Conservation (phyloP, 2,888 invertebrate genomes). For the Homarus gammarus region DNA sequence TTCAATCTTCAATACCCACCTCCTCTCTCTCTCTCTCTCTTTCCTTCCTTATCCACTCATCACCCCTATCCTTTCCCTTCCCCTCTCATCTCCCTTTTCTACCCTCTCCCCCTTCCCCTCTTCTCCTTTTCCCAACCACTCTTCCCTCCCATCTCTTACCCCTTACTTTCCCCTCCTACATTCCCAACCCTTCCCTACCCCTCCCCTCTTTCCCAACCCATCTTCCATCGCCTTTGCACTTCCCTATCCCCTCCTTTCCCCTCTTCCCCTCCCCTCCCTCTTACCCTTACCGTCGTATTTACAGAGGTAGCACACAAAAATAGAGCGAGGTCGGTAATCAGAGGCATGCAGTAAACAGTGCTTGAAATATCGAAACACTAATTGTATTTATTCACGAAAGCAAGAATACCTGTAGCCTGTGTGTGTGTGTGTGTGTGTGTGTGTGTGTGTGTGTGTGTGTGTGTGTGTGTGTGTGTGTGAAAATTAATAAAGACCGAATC, state of each 20-base stretch:
- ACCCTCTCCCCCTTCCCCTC: neutral
- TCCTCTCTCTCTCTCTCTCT: neutral
- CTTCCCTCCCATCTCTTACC: too few relatives aligned
- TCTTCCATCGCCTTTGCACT: neutral
- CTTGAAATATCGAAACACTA: neutral
- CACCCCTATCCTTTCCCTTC: neutral
- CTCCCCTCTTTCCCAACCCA: neutral
- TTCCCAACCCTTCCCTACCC: neutral
- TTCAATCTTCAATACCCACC: neutral
- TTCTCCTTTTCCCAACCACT: too few relatives aligned
- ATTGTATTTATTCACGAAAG: neutral
- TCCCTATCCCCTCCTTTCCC: neutral
- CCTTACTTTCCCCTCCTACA: too few relatives aligned
- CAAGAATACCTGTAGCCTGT: neutral
- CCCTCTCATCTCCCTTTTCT: neutral
- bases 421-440: too few relatives aligned
- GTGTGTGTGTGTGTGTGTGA: neutral
- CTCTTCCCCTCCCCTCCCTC: neutral
- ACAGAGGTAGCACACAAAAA: constrained; percentile 7
- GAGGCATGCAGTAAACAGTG: constrained; percentile 13
- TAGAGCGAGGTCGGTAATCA: constrained; percentile 8
- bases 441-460: constrained; percentile 9
- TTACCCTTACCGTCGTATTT: neutral
- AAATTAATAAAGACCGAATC: too few relatives aligned
- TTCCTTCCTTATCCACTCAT: too few relatives aligned